Base-by-base conservation (phyloP, 2,113 vertebrate species). In the Camarhynchus parvulus region DNA sequence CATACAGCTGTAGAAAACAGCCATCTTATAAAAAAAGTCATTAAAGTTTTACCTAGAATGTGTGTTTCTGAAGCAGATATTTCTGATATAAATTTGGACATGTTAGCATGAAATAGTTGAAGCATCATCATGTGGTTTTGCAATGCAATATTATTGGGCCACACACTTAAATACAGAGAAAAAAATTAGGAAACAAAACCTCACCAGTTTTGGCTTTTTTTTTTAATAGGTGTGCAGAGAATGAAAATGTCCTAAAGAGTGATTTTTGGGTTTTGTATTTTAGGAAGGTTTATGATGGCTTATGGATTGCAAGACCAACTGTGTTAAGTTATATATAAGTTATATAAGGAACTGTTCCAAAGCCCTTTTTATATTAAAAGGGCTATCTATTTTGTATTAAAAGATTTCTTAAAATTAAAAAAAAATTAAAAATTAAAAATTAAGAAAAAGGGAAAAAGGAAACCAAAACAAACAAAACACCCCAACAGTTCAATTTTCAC, bases 381-480 rank as follows among this genome's bases (percentile, higher is more conserved):
- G 11, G 21, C 46, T 7, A 49, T 59, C 37, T 62, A 42, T 50
- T 80, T 33, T 16, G 12, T 58, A 74, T 41, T 31, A 77, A 7
- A 64, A 39, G 5, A n/a, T 46, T 77, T 77, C 49, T 73, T 61
- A 68, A 39, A 72, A 62, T 24, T 30, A 11, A 13, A 62, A 28
- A 50, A 66, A 39, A 33, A 67, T 39, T 10, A 4, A 30, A 18
- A 53, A 28, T 9, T 35, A 16, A 27, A 39, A 37, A 3, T 18
- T 11, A 19, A 20, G 41, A 52, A 52, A 17, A 53, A 53, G 17
- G 18, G 7, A 1, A 31, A 55, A 72, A 30, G 0, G 4, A 19
- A 39, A 50, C 17, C 1, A 50, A 33, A 33, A 7, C 3, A 52
- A 73, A 15, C 9, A 56, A 50, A 46, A 20, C 1, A 0, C 3